These are phyloP conservation scores for Rana temporaria DNA, from an alignment of 2,113 vertebrate genomes.

Conservation along the genomic window DNA sequence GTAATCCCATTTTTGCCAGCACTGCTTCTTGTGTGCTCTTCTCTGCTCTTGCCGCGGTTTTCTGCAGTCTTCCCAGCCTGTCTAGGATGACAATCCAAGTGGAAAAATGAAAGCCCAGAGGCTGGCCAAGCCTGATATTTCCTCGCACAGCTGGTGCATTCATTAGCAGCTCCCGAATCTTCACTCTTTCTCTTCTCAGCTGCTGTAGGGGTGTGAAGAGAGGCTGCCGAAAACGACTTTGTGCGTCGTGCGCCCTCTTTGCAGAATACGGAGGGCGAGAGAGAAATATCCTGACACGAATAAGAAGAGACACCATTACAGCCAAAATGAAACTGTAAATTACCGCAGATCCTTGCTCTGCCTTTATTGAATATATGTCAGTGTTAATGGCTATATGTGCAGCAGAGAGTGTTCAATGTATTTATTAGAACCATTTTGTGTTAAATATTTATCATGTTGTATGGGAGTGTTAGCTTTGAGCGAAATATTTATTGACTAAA, in stretches of 20 bases:
- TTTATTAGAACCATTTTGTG: slow-evolving; percentile 35
- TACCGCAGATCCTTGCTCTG: neutral
- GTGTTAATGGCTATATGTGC: slow-evolving; percentile 12
- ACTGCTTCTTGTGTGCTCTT: neutral
- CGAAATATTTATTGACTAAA: slow-evolving; percentile 33
- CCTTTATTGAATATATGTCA: slow-evolving; percentile 51
- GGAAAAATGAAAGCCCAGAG: slow-evolving; percentile 47
- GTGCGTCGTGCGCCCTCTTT: slow-evolving; percentile 35
- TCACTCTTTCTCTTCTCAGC: slow-evolving; percentile 48
- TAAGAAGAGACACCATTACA: slow-evolving; percentile 6
- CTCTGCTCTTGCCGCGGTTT: neutral
- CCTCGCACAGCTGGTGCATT: slow-evolving; percentile 58
- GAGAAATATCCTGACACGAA: neutral
- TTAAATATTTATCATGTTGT: slow-evolving; percentile 34
- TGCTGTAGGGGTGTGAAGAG: slow-evolving; percentile 45
- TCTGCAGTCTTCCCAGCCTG: slow-evolving; percentile 30
- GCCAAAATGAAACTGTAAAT: slow-evolving; percentile 46
- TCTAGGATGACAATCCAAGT: slow-evolving; percentile 44
- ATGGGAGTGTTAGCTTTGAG: slow-evolving; percentile 12
- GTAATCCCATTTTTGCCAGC: neutral
- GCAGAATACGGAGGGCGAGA: slow-evolving; percentile 6
- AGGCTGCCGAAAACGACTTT: slow-evolving; percentile 51
- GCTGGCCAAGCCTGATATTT: slow-evolving; percentile 56
- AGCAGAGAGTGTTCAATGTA: slow-evolving; percentile 30
- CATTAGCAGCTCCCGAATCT: slow-evolving; percentile 58